Evolutionary conservation across 2,113 vertebrate genomes (phyloP), one percentile per base, ranked within the genome.

Genomic region (Salvelinus namaycush): DNA sequence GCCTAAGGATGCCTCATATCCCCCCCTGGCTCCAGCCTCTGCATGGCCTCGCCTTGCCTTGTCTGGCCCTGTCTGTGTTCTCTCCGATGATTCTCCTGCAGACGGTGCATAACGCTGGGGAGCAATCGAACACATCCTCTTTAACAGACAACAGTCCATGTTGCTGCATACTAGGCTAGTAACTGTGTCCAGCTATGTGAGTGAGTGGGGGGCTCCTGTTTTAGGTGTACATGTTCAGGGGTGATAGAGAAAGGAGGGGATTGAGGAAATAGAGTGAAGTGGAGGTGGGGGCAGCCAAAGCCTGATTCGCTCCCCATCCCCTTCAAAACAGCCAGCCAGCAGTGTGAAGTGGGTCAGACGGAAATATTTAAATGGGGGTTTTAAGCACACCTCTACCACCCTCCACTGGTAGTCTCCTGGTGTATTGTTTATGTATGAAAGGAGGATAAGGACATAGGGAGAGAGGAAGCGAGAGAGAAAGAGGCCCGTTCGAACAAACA

Each of bases 211-310:
- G 72, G 79, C 76, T 73, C 75, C 62, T 86, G 84, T 87, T 82
- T 87, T 83, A 39, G 27, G 29, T 8, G 29, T 31, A 18, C 16
- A 27, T 65, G 27, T 67, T 14, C 26, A 29, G 65, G 29, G 12
- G 27, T 18, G n/a, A 27, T 11, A 67, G 65, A 79, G 78, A 83
- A 82, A 88, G 83, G 73, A 83, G 83, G 87, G 86, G 77, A 83
- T 77, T 85, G 83, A 89, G 73, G 76, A 83, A 79, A 89, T 80
- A 83, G 79, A 76, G 74, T 81, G 83, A 90, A 39, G 39, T 74
- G 86, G 81, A 73, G 82, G 78, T 86, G 49, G 39, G 39, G 9
- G 39, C 11, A 44, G 2, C 39, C 39, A 44, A 44, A 44, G 39
- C 39, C 39, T 44, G 39, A 44, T 44, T 44, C 39, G 2, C 8